phyloP scores from a whole-genome alignment of 1,140 invertebrate species.

The Sarcophaga peregrina region DNA sequence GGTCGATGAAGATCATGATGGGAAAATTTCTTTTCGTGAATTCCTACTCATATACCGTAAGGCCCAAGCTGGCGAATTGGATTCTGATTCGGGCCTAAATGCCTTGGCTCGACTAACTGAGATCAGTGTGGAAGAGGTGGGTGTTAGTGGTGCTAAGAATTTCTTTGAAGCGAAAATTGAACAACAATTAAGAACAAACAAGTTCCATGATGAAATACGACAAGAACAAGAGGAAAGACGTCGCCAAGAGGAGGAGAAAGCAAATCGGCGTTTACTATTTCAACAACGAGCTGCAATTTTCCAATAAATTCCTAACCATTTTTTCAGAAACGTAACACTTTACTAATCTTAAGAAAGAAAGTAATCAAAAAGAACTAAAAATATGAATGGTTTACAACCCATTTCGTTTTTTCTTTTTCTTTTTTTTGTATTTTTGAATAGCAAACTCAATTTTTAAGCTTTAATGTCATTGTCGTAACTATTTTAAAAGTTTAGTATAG shows the following conservation, averaged over 20 bases:
- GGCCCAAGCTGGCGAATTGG: slow-evolving; percentile 85
- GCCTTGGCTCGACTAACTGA: slow-evolving; percentile 86
- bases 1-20: slow-evolving; percentile 91
- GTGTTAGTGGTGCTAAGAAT: slow-evolving; percentile 87
- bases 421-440: not conserved
- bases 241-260: slow-evolving; percentile 81
- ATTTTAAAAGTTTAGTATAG: slow-evolving; percentile 35
- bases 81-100: slow-evolving; percentile 82
- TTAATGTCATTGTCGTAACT: slow-evolving; percentile 5
- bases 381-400: not conserved
- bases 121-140: slow-evolving; percentile 88
- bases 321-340: not conserved
- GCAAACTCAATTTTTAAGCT: slow-evolving; percentile 31
- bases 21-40: slow-evolving; percentile 91
- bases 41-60: slow-evolving; percentile 89
- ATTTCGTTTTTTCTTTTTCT: too few relatives aligned
- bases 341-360: too few relatives aligned
- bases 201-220: slow-evolving; percentile 88
- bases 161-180: slow-evolving; percentile 95
- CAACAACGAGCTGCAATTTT: slow-evolving; percentile 87
- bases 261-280: slow-evolving; percentile 79
- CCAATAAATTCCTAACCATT: slow-evolving; percentile 59
- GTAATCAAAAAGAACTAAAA: not conserved
- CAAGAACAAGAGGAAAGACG: slow-evolving; percentile 87
- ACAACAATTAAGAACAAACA: slow-evolving; percentile 80